Evolutionary conservation across 2,113 vertebrate species (phyloP).

Genomic region (Hypanus sabinus): DNA sequence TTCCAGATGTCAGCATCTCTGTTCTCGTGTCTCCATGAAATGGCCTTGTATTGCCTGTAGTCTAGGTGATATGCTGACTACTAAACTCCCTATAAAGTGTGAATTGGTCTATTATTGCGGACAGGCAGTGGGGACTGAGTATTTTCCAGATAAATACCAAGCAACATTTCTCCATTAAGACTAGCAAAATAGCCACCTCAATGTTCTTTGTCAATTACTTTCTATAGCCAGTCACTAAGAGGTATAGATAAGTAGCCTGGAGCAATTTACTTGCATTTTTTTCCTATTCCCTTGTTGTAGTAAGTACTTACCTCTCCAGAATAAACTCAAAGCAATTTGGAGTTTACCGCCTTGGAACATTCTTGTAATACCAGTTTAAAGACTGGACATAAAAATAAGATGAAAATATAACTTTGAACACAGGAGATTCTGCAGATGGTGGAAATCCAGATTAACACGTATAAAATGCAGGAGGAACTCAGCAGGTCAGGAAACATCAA

Average conservation of each 20-base stretch:
- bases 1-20: too few relatives aligned
- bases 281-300: not conserved
- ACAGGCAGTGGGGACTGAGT: not conserved
- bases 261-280: not conserved
- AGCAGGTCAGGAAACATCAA: too few relatives aligned
- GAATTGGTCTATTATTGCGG: not conserved
- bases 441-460: too few relatives aligned
- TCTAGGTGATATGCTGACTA: not conserved
- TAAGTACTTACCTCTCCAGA: not conserved
- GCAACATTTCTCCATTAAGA: not conserved
- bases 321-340: not conserved
- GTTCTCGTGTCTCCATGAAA: not conserved
- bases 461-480: too few relatives aligned
- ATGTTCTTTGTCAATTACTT: not conserved
- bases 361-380: not conserved
- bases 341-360: not conserved
- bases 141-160: not conserved
- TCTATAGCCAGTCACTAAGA: not conserved
- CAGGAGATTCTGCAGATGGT: too few relatives aligned
- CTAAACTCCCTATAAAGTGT: not conserved
- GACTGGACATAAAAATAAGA: not conserved
- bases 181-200: not conserved
- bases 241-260: not conserved
- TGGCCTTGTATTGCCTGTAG: not conserved
- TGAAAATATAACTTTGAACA: not conserved